Conservation (phyloP, 92 coral and sea anemone genomes). For the Zoanthus gigantus region DNA sequence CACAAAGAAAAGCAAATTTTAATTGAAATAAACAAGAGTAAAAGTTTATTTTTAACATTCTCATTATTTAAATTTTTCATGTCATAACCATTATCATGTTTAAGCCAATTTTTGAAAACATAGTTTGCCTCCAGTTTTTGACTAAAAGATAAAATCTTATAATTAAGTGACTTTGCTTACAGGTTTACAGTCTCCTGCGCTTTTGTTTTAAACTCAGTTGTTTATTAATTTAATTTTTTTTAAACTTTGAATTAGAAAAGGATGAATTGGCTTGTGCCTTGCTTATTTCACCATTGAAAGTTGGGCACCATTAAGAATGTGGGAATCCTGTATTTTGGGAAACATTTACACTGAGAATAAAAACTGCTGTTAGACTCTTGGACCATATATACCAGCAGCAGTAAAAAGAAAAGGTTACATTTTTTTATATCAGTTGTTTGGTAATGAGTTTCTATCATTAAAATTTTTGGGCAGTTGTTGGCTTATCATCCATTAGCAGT, state of each 20-base stretch:
- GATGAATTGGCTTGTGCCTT: not conserved
- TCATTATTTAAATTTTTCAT: not conserved
- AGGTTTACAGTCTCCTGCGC: too few relatives aligned
- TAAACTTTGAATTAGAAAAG: too few relatives aligned
- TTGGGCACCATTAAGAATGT: not conserved
- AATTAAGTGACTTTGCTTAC: not conserved
- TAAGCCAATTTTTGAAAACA: too few relatives aligned
- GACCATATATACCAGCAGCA: not conserved
- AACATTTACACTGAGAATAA: not conserved
- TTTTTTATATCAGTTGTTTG: too few relatives aligned
- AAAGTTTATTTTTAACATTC: not conserved
- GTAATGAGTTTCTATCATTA: too few relatives aligned
- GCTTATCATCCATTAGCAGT: too few relatives aligned
- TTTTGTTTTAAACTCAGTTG: too few relatives aligned
- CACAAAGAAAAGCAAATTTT: not conserved
- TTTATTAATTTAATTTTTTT: too few relatives aligned
- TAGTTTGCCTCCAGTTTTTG: too few relatives aligned
- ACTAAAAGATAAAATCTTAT: too few relatives aligned
- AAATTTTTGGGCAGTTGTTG: too few relatives aligned
- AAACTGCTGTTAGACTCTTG: not conserved
- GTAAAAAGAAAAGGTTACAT: not conserved
- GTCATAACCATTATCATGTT: not conserved
- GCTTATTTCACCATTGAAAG: not conserved
- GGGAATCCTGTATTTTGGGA: not conserved
- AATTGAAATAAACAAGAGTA: not conserved